Evolutionary conservation across 2,888 invertebrate species (phyloP).

Genomic region (Nemotelus pantherinus): DNA sequence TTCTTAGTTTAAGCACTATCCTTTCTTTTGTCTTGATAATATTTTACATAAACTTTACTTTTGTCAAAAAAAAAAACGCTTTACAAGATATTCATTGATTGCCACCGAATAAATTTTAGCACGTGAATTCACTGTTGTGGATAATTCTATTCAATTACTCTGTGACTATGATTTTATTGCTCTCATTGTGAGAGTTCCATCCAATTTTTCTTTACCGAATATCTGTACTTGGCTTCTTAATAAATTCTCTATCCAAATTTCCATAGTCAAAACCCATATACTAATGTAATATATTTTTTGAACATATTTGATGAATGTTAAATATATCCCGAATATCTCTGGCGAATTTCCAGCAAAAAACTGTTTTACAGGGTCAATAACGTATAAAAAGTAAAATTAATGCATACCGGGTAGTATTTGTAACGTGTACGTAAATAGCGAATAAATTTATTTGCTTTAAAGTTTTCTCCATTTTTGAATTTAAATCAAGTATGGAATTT

Average conservation of each 20-base stretch:
- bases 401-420: not conserved
- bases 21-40: too few species aligned
- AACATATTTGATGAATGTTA: not conserved
- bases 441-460: not conserved
- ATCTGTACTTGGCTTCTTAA: too few species aligned
- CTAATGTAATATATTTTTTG: not conserved
- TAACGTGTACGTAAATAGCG: not conserved
- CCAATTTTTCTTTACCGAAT: too few species aligned
- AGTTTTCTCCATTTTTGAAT: not conserved
- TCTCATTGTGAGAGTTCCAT: too few species aligned
- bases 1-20: too few species aligned
- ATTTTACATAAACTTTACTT: too few species aligned
- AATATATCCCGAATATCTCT: not conserved
- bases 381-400: not conserved
- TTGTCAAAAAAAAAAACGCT: too few species aligned
- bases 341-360: not conserved
- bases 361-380: not conserved
- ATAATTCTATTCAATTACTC: too few species aligned
- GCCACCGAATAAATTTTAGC: too few species aligned
- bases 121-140: too few species aligned
- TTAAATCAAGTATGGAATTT: not conserved
- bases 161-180: too few species aligned
- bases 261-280: not conserved
- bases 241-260: not conserved
- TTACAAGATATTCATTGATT: too few species aligned